phyloP scores from a whole-genome alignment of 2,797 vertebrate genomes.

The Sebastes umbrosus region DNA sequence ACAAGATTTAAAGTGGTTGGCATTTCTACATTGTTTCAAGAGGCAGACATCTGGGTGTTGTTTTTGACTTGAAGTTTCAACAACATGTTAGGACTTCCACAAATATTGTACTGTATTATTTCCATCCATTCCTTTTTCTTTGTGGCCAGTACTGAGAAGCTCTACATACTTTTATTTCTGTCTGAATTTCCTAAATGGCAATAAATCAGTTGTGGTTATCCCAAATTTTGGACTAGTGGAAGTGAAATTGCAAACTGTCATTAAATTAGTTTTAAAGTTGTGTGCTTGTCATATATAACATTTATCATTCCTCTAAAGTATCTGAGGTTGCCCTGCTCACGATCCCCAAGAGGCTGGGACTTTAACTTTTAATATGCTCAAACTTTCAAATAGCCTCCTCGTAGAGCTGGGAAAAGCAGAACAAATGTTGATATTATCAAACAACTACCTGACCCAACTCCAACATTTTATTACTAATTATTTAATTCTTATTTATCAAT shows the following conservation, averaged over 20 bases:
- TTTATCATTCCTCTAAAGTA: neutral
- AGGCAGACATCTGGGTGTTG: neutral
- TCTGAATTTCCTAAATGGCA: neutral
- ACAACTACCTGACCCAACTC: neutral
- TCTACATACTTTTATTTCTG: neutral
- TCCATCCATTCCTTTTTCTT: neutral
- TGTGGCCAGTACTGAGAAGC: neutral
- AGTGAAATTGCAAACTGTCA: neutral
- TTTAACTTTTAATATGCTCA: neutral
- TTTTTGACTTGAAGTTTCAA: no score
- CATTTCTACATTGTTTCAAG: neutral
- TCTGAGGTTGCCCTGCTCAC: neutral
- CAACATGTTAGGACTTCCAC: neutral
- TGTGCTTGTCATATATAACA: neutral
- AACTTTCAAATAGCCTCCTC: neutral
- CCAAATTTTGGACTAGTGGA: neutral
- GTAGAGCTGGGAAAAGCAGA: neutral
- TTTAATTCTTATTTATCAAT: neutral
- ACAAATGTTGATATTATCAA: neutral
- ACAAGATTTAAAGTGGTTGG: no score
- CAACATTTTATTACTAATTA: neutral
- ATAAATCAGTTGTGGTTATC: neutral
- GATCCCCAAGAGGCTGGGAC: no score
- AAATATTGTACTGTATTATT: neutral
- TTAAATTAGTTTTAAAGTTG: neutral